Evolutionary conservation across 2,888 invertebrate species (phyloP).

Genomic region (Molorchus minor): DNA sequence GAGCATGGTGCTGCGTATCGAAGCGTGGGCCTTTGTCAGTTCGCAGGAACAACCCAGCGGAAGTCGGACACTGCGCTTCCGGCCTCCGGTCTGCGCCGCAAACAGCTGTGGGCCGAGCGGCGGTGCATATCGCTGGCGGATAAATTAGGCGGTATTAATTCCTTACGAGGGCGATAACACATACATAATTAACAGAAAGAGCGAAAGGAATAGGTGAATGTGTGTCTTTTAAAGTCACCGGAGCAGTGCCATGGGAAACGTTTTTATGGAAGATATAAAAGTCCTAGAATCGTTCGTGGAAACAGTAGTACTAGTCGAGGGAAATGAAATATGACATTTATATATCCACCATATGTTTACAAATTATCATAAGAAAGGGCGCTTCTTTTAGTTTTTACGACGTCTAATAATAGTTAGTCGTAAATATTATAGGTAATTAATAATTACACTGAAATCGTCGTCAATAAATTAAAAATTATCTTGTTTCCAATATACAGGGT

Average conservation of each 20-base stretch:
- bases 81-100: conserved; percentile 10
- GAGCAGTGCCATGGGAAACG: conserved; percentile 22
- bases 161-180: background rate
- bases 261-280: no score
- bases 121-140: background rate
- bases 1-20: conserved; percentile 24
- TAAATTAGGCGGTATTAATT: conserved; percentile 11
- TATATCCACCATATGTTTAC: no score
- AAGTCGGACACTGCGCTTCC: conserved; percentile 28
- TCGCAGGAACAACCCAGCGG: conserved; percentile 24
- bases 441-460: background rate
- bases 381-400: no score
- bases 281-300: no score
- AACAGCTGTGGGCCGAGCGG: conserved; percentile 17
- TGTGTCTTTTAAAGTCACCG: no score
- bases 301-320: no score
- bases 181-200: background rate
- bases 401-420: no score
- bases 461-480: background rate
- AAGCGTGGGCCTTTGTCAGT: conserved; percentile 32
- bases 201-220: background rate
- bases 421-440: background rate
- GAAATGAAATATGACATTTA: no score
- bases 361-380: no score
- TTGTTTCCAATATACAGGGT: no score